A percentile compares a stretch with the other conserved stretches of the same genome.
Evolutionary conservation across 2,888 invertebrate genomes (phyloP).

Genomic region (Elaeidobius kamerunicus): DNA sequence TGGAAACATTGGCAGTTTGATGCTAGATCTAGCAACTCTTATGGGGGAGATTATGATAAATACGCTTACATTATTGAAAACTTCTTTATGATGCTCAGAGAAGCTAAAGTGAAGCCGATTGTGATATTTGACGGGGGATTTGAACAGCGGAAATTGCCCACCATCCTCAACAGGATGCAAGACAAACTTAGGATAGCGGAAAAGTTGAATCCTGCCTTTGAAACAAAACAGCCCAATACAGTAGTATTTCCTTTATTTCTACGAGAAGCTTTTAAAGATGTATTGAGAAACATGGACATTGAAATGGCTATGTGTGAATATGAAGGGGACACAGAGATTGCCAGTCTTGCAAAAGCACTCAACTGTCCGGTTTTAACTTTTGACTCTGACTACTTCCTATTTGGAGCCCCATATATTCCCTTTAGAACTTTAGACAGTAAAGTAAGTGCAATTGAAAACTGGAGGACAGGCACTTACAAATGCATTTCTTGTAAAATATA

Average conservation of each 20-base stretch:
- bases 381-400: constrained; percentile 93
- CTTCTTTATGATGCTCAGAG: constrained; percentile 67
- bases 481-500: constrained; percentile 69
- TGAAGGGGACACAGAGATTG: constrained; percentile 89
- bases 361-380: constrained; percentile 86
- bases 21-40: constrained; percentile 52
- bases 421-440: constrained; percentile 59
- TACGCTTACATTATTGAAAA: constrained; percentile 63
- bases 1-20: constrained; percentile 55
- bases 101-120: constrained; percentile 68
- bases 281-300: constrained; percentile 63
- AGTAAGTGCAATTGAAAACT: constrained; percentile 30
- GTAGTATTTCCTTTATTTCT: constrained; percentile 74
- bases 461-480: constrained; percentile 46
- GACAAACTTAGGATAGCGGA: constrained; percentile 42
- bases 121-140: constrained; percentile 75
- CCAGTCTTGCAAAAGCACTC: constrained; percentile 72
- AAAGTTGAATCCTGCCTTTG: constrained; percentile 56
- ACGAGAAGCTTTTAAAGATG: constrained; percentile 70
- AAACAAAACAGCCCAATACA: constrained; percentile 48
- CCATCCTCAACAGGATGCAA: constrained; percentile 38
- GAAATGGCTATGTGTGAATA: constrained; percentile 72
- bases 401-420: constrained; percentile 79
- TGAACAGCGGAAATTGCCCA: constrained; percentile 49
- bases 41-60: constrained; percentile 84